phyloP scores from a whole-genome alignment of 2,888 invertebrate species.

The Drosophila aldrichi region DNA sequence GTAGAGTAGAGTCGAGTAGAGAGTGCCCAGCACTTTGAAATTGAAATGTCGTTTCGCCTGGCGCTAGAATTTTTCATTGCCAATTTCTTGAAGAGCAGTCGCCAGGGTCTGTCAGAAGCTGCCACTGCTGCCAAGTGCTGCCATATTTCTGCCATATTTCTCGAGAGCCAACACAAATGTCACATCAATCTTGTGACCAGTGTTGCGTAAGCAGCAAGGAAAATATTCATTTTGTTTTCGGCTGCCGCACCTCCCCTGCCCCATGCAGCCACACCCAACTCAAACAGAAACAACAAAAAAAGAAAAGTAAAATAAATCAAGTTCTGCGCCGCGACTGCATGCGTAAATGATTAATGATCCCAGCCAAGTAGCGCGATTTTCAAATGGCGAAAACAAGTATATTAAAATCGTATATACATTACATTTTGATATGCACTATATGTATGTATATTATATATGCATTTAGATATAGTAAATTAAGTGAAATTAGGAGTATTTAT shows the following conservation, averaged over 20 bases:
- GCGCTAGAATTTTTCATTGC: slow-evolving; percentile 79
- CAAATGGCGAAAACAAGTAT: slow-evolving; percentile 39
- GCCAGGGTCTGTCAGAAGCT: slow-evolving; percentile 19
- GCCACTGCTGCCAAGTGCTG: slow-evolving; percentile 59
- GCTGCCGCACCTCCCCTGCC: neutral
- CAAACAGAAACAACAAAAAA: neutral
- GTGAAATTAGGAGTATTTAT: too few relatives aligned
- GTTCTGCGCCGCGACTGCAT: slow-evolving; percentile 52
- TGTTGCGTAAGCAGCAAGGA: slow-evolving; percentile 77
- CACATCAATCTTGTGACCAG: slow-evolving; percentile 82
- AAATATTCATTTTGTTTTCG: slow-evolving; percentile 75
- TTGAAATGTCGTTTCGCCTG: slow-evolving; percentile 77
- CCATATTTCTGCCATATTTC: slow-evolving; percentile 72
- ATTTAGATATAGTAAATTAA: too few relatives aligned
- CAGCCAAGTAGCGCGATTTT: slow-evolving; percentile 61
- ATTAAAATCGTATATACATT: neutral
- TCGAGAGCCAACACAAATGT: slow-evolving; percentile 75
- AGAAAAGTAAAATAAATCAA: slow-evolving; percentile 56
- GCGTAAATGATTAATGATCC: slow-evolving; percentile 68
- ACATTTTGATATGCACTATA: neutral
- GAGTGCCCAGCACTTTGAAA: slow-evolving; percentile 66
- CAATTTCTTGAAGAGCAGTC: slow-evolving; percentile 60
- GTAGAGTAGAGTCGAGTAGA: too few relatives aligned
- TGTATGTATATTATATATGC: too few relatives aligned
- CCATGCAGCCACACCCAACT: neutral